A percentile compares a stretch with the other conserved stretches of the same genome.
These are phyloP conservation scores for Chloropsis hardwickii DNA, from an alignment of 2,113 vertebrate genomes.

Conservation along the genomic window DNA sequence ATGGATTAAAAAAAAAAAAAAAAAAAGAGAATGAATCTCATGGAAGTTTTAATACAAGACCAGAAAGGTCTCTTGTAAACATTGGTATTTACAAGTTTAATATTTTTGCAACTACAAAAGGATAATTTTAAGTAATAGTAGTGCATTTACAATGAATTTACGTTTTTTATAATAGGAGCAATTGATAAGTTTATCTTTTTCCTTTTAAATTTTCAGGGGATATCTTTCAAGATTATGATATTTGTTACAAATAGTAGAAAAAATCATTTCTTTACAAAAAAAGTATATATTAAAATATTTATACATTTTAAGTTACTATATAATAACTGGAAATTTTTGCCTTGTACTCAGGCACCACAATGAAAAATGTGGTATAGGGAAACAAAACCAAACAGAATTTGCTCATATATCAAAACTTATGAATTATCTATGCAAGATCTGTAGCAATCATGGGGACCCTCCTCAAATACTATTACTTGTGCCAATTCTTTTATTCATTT, in stretches of 20 bases:
- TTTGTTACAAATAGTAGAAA: slow-evolving; percentile 81
- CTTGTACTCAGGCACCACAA: slow-evolving; percentile 31
- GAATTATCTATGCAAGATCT: not conserved
- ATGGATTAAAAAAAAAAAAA: slow-evolving; percentile 45
- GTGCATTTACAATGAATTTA: slow-evolving; percentile 75
- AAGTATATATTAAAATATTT: slow-evolving; percentile 84
- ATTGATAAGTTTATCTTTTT: slow-evolving; percentile 57
- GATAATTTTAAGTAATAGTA: slow-evolving; percentile 61
- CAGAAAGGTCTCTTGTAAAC: slow-evolving; percentile 73
- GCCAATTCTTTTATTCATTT: not conserved
- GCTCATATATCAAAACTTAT: not conserved
- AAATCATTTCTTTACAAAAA: slow-evolving; percentile 79
- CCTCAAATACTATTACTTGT: slow-evolving; percentile 12
- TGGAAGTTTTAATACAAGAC: slow-evolving; percentile 62
- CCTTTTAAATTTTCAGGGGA: slow-evolving; percentile 72
- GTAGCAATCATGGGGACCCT: not conserved
- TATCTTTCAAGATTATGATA: slow-evolving; percentile 63
- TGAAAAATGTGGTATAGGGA: not conserved
- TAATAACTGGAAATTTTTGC: slow-evolving; percentile 62
- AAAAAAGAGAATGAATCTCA: slow-evolving; percentile 53
- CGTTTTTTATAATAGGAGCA: not conserved
- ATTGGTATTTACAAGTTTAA: slow-evolving; percentile 68
- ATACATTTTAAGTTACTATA: slow-evolving; percentile 78
- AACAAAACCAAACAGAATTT: slow-evolving; percentile 45
- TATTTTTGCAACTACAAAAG: slow-evolving; percentile 70